Evolutionary conservation across 2,113 vertebrate genomes (phyloP).

Genomic region (Plecotus auritus): DNA sequence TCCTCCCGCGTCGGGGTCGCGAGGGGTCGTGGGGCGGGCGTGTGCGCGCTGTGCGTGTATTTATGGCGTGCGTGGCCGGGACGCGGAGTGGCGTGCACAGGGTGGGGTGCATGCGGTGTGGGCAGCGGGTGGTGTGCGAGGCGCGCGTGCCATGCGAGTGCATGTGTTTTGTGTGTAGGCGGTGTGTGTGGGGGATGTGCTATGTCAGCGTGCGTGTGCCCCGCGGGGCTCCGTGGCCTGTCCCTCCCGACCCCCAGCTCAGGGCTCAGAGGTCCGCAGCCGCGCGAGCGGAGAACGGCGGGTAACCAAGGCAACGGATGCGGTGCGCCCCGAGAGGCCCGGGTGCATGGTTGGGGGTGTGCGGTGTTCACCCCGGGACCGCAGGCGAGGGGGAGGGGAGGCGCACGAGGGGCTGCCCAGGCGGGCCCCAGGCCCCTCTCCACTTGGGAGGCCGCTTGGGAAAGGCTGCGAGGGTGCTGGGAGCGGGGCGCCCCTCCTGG

Average conservation of each 20-base stretch:
- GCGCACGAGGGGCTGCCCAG: neutral
- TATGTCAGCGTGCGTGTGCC: neutral
- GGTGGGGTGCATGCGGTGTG: neutral
- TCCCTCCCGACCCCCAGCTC: neutral
- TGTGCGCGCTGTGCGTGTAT: neutral
- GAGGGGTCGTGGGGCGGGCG: neutral
- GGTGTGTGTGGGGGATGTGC: neutral
- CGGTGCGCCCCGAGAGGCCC: slow-evolving; percentile 58
- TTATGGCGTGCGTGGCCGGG: neutral
- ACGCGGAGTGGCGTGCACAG: neutral
- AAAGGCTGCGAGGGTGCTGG: too few relatives aligned
- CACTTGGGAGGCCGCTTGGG: too few relatives aligned
- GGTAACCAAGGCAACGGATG: slow-evolving; percentile 81
- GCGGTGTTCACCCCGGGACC: neutral
- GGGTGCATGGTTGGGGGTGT: slow-evolving; percentile 21
- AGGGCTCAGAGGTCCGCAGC: neutral
- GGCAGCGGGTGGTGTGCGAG: neutral
- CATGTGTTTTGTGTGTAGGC: neutral
- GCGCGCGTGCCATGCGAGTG: neutral
- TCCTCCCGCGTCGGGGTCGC: too few relatives aligned
- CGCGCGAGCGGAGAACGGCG: neutral
- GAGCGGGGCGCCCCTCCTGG: too few relatives aligned
- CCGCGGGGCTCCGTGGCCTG: rapidly evolving
- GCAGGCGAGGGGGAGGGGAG: neutral
- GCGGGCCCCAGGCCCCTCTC: too few relatives aligned